Percentiles rank a stretch among this genome's conserved stretches.
phyloP scores from a whole-genome alignment of 2,797 vertebrate species.

The Sphenodon punctatus region DNA sequence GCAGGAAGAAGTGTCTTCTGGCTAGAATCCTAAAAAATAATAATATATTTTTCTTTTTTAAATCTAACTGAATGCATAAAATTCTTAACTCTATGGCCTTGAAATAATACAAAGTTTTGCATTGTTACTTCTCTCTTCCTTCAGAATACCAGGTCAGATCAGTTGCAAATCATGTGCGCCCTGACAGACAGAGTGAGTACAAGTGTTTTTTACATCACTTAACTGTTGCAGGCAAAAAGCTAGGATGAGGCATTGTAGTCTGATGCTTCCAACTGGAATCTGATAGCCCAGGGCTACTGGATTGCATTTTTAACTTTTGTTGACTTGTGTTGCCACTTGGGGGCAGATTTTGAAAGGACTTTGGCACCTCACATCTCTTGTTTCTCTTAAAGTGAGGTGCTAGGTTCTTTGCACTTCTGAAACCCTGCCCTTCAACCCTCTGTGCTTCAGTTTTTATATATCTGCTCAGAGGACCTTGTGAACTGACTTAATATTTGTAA shows the following conservation, averaged over 20 bases:
- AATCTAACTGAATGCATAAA: background rate
- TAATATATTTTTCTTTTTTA: background rate
- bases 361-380: background rate
- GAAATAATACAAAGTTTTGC: background rate
- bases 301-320: background rate
- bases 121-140: conserved; percentile 37
- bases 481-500: background rate
- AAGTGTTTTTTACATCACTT: background rate
- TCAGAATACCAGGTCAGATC: conserved; percentile 98
- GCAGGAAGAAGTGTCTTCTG: background rate
- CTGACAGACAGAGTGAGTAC: conserved; percentile 96
- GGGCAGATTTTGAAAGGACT: background rate
- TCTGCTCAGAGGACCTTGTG: background rate
- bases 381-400: background rate
- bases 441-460: background rate
- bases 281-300: background rate
- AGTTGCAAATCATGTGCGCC: conserved; percentile 93
- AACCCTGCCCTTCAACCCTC: background rate
- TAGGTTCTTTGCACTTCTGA: too few relatives aligned
- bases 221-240: background rate
- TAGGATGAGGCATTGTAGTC: background rate
- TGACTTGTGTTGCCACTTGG: background rate
- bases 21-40: too few relatives aligned
- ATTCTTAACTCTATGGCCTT: background rate
- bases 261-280: background rate